phyloP scores from a whole-genome alignment of 2,888 invertebrate genomes.

The Sphaerophoria taeniata region DNA sequence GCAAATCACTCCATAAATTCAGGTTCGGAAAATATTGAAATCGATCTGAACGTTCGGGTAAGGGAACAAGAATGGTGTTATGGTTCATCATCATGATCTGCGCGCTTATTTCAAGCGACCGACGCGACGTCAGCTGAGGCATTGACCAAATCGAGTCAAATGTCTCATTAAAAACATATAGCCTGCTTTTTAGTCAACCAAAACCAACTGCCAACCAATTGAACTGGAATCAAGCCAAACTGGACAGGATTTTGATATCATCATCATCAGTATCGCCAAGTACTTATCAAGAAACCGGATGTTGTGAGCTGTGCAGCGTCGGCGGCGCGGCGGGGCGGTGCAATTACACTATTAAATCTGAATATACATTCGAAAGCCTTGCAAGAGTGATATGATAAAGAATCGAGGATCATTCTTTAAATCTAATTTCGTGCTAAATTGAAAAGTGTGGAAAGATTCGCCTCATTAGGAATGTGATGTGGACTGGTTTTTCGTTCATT shows the following conservation, averaged over 20 bases:
- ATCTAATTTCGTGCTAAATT: constrained; percentile 46
- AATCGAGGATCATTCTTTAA: constrained; percentile 22
- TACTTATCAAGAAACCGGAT: constrained; percentile 32
- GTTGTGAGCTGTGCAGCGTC: constrained; percentile 24
- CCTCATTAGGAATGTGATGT: constrained; percentile 16
- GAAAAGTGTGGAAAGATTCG: constrained; percentile 39
- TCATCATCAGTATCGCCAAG: constrained; percentile 11
- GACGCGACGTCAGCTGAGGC: not conserved
- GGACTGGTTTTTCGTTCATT: constrained; percentile 38
- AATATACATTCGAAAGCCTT: constrained; percentile 58
- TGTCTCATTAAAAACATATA: constrained; percentile 63
- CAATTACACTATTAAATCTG: constrained; percentile 71
- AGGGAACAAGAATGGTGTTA: constrained; percentile 29
- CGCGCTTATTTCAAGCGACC: constrained; percentile 25
- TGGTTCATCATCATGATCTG: constrained; percentile 55
- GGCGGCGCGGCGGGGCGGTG: not conserved
- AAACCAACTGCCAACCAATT: constrained; percentile 23
- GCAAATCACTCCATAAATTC: constrained; percentile 55
- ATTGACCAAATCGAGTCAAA: constrained; percentile 68
- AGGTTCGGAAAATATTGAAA: constrained; percentile 64
- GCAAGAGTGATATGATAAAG: not conserved
- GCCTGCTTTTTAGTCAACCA: constrained; percentile 26
- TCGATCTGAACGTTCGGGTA: not conserved
- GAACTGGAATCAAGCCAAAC: constrained; percentile 49
- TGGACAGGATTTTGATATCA: constrained; percentile 1